Base-by-base conservation (phyloP, 2,888 invertebrate species). In the Crepidodera aurea region DNA sequence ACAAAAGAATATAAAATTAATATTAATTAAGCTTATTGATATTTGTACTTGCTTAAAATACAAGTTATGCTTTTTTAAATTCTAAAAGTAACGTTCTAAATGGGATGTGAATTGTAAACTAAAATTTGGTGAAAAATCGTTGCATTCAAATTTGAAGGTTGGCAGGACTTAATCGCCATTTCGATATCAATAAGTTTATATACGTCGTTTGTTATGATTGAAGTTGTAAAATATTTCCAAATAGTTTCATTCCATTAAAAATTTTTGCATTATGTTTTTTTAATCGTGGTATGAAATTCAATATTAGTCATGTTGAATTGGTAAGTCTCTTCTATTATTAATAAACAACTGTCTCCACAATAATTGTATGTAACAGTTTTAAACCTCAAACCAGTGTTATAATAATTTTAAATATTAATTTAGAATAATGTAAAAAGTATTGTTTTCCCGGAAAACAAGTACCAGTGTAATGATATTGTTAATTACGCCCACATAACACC, bases 401-500 rank as follows among this genome's bases (percentile, higher is more conserved):
- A 68, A 34, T 10, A 4, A 34, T 3, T 13, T 34, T 8, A 8
- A 34, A 34, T 34, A 2, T 13, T 13, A 34, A 34, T 12, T 2
- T 34, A 57, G 51, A 34, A 61, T 25, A 37, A 22, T 50, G 22
- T 15, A 19, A 55, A 22, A 44, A 32, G 1, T 32, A 46, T n/a
- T 19, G 10, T 42, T 55, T 44, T 44, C 10, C 19, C 27, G 44
- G 27, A 44, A 44, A 42, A n/a, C 22, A 42, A 40, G 10, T 16
- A 16, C 12, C 32, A 37, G 12, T 40, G 15, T 22, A 46, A 54
- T 34, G 25, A 54, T 44, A 13, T 44, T 39, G 19, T 51, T 53
- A 53, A 53, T 56, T 56, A 68, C 72, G 65, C 72, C 72, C 67
- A 72, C 72, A 69, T 60, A 55, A 70, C 70, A 69, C 71, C 71